A percentile compares a stretch with the other conserved stretches of the same genome.
phyloP scores from a whole-genome alignment of 2,113 vertebrate genomes.

The Agelaius phoeniceus region DNA sequence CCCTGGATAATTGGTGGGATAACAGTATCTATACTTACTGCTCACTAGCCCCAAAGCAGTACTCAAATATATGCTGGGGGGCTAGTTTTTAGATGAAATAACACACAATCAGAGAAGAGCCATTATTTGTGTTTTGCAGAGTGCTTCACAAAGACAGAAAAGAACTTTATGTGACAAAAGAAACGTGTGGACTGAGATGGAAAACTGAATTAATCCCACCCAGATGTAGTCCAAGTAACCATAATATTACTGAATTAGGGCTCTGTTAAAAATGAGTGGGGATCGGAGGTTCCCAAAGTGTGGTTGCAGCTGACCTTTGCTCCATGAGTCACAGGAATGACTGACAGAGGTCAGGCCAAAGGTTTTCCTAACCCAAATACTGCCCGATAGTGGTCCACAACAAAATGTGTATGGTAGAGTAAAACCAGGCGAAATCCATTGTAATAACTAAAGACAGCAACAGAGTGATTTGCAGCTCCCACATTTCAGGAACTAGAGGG shows the following conservation, averaged over 20 bases:
- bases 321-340: not conserved
- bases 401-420: not conserved
- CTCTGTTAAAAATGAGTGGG: slow-evolving; percentile 11
- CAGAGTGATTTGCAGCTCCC: not conserved
- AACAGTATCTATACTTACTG: not conserved
- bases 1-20: not conserved
- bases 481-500: not conserved
- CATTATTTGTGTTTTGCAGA: not conserved
- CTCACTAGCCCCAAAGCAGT: not conserved
- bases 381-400: not conserved
- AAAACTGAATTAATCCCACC: not conserved
- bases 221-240: not conserved
- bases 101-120: not conserved
- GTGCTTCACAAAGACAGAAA: not conserved
- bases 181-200: not conserved
- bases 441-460: not conserved
- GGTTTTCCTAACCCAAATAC: slow-evolving; percentile 7
- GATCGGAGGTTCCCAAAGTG: not conserved
- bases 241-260: not conserved
- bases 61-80: not conserved
- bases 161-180: not conserved
- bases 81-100: not conserved
- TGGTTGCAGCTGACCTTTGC: slow-evolving; percentile 42
- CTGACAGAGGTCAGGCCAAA: slow-evolving; percentile 57
- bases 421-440: not conserved